These are phyloP conservation scores for Chelonoidis abingdonii DNA, from an alignment of 2,113 vertebrate species.

Conservation along the genomic window DNA sequence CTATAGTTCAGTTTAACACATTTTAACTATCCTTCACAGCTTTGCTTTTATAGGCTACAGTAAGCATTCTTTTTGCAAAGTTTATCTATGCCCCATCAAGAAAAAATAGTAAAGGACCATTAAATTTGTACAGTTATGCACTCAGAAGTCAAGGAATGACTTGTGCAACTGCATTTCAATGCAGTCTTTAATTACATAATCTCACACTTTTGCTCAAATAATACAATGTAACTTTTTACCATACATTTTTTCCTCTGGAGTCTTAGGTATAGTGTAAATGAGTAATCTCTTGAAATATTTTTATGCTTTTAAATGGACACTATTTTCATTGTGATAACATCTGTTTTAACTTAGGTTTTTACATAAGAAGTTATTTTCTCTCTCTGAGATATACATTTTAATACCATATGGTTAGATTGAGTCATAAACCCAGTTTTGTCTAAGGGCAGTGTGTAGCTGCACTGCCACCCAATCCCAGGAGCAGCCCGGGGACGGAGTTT, in stretches of 20 bases:
- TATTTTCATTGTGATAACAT: rapidly evolving
- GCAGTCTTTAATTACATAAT: not conserved
- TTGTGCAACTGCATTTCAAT: not conserved
- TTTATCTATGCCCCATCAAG: not conserved
- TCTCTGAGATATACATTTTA: slow-evolving; percentile 28
- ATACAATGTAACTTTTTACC: not conserved
- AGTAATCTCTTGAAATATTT: not conserved
- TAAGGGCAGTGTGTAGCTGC: not conserved
- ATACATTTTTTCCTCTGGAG: not conserved
- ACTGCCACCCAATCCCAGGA: not conserved
- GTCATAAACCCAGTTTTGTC: not conserved
- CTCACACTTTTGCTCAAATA: not conserved
- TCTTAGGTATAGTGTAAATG: not conserved
- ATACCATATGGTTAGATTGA: not conserved
- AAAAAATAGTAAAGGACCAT: not conserved
- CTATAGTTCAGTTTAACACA: not conserved
- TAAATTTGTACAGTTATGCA: not conserved
- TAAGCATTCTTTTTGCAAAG: not conserved
- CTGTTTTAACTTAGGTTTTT: not conserved
- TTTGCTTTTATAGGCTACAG: rapidly evolving
- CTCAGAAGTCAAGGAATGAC: not conserved
- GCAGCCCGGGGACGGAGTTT: not conserved
- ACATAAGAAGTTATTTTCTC: not conserved
- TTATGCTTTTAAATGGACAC: not conserved
- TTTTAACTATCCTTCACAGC: not conserved